Base-by-base conservation (phyloP, 2,113 vertebrate genomes). In the Vanacampus margaritifer region DNA sequence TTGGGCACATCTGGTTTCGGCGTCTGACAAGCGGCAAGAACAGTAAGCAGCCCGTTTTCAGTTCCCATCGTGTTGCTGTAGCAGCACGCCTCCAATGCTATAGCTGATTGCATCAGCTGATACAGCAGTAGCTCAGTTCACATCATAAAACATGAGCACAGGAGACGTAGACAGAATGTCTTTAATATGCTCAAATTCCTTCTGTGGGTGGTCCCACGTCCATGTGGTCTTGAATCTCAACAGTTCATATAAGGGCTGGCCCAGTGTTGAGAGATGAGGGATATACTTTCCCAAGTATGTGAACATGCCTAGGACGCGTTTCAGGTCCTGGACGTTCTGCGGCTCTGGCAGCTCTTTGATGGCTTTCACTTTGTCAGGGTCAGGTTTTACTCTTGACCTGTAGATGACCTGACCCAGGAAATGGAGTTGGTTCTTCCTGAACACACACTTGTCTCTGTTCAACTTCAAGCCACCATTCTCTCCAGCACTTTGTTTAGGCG, bases 1-100 rank as follows among this genome's bases (percentile, higher is more conserved):
- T 28, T 75, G 71, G 0, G 56, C 46, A 1, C 63, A 68, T 3
- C 71, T 69, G 10, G 41, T 51, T 48, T 80, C 69, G 1, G 59
- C 65, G 3, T 67, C 68, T 21, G 12, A 37, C 7, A 64, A 28
- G 14, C 43, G 46, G 3, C 46, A 4, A 19, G 69, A 83, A 28
- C 68, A 81, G 35, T 71, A 76, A 2, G 53, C 64, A 3, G 76
- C 66, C 3, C 36, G 69, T 23, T 64, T 75, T 71, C 57, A 72
- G 28, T 37, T 23, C 10, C 28, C 32, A 0, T 14, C 41, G 8
- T 76, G 56, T 19, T 28, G 36, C 17, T 76, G 69, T 2, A 76
- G 41, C 6, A 70, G 72, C 2, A 74, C 35, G 1, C 68, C 63
- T 1, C 66, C 53, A 6, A 77, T 24, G 2, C 74, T 19, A 3